Conservation (phyloP, 2,797 vertebrate genomes). For the Ara ararauna region DNA sequence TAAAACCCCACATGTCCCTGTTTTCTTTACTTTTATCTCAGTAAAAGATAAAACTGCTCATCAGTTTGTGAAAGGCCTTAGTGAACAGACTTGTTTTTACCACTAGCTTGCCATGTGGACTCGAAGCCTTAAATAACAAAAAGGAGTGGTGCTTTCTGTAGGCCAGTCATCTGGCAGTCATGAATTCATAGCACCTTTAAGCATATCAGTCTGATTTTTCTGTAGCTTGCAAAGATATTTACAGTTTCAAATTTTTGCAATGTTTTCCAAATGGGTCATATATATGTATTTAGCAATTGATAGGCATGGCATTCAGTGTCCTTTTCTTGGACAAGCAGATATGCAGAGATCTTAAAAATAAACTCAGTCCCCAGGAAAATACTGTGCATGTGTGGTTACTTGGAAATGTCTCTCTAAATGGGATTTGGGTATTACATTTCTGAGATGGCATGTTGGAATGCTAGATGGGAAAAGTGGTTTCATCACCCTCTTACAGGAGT, state of each 20-base stretch:
- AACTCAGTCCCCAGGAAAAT: conserved; percentile 7
- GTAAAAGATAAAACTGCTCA: neutral
- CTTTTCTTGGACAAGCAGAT: conserved; percentile 33
- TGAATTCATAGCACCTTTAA: conserved; percentile 30
- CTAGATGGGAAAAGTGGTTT: neutral
- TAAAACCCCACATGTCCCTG: neutral
- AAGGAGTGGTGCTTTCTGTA: neutral
- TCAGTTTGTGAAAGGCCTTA: neutral
- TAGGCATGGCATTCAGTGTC: conserved; percentile 3
- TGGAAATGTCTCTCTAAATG: conserved; percentile 13
- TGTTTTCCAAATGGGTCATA: conserved; percentile 45
- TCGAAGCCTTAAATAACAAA: neutral
- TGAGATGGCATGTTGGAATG: conserved; percentile 29
- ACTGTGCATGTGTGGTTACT: neutral
- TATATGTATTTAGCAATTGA: conserved; percentile 6
- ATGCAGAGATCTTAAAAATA: conserved; percentile 44
- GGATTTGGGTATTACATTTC: conserved; percentile 14
- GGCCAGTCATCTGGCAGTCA: neutral
- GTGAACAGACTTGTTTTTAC: neutral
- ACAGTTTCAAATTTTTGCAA: conserved; percentile 47
- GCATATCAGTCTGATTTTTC: conserved; percentile 19
- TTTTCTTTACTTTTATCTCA: neutral
- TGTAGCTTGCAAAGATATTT: conserved; percentile 41
- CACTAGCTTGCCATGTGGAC: neutral
- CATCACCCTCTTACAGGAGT: neutral